Evolutionary conservation across 2,113 vertebrate genomes (phyloP).

Genomic region (Odontesthes bonariensis): DNA sequence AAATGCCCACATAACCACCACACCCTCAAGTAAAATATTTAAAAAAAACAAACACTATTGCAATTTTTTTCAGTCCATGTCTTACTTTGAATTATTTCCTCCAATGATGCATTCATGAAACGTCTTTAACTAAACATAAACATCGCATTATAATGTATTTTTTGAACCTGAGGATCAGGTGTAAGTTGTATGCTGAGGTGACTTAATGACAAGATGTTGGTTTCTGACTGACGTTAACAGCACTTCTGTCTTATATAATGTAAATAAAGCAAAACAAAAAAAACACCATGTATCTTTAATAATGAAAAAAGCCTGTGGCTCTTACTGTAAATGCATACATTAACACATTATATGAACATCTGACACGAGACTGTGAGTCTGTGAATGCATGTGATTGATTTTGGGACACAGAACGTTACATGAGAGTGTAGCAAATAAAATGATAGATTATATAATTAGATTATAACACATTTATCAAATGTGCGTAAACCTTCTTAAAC

Average conservation of each 20-base stretch:
- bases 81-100: slow-evolving; percentile 17
- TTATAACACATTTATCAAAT: too few relatives aligned
- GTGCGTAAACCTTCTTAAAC: too few relatives aligned
- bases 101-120: slow-evolving; percentile 6
- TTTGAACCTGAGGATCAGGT: slow-evolving; percentile 20
- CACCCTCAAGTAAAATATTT: background rate
- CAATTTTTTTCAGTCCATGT: slow-evolving; percentile 35
- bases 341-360: background rate
- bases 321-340: slow-evolving; percentile 23
- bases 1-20: too few relatives aligned
- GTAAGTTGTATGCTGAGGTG: slow-evolving; percentile 40
- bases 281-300: slow-evolving; percentile 78
- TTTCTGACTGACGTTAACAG: slow-evolving; percentile 70
- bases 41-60: background rate
- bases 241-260: slow-evolving; percentile 74
- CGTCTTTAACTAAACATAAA: slow-evolving; percentile 17
- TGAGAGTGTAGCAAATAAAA: background rate
- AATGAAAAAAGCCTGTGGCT: slow-evolving; percentile 58
- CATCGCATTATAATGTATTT: too few relatives aligned
- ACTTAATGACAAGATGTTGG: slow-evolving; percentile 54
- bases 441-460: background rate
- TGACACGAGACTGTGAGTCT: background rate
- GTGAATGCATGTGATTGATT: background rate
- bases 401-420: background rate
- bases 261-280: slow-evolving; percentile 68